These are phyloP conservation scores for Lanius ludovicianus DNA, from an alignment of 2,113 vertebrate genomes.

Conservation along the genomic window DNA sequence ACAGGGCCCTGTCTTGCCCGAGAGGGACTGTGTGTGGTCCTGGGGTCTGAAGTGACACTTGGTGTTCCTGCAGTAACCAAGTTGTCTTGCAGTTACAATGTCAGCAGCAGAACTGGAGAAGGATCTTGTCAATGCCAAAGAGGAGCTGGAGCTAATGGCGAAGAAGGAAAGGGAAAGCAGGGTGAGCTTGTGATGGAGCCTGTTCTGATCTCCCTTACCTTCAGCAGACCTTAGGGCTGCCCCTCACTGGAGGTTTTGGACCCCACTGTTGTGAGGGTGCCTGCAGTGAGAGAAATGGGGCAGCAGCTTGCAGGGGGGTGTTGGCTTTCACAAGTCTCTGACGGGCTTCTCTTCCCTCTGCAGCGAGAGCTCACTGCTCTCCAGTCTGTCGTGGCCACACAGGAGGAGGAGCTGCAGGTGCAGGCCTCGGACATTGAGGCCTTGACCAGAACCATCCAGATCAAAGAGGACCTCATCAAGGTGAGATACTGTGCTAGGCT, in stretches of 20 bases:
- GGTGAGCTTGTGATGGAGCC: slow-evolving; percentile 61
- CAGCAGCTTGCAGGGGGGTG: background rate
- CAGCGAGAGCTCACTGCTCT: slow-evolving; percentile 85
- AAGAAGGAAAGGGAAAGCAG: slow-evolving; percentile 84
- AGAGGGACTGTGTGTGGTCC: background rate
- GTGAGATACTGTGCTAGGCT: slow-evolving; percentile 32
- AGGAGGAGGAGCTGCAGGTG: slow-evolving; percentile 77
- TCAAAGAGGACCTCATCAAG: slow-evolving; percentile 89
- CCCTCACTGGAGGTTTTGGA: background rate
- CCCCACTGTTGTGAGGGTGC: background rate
- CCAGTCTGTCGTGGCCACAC: slow-evolving; percentile 73
- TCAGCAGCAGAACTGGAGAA: slow-evolving; percentile 70
- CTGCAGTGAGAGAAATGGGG: background rate
- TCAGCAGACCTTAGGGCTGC: background rate
- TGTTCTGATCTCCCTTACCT: background rate
- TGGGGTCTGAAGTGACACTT: background rate
- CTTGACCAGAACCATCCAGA: slow-evolving; percentile 77
- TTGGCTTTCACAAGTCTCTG: background rate
- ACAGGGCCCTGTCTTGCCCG: background rate
- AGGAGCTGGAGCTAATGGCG: slow-evolving; percentile 82
- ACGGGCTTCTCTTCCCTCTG: background rate
- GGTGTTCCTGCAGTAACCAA: background rate
- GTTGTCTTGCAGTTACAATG: slow-evolving; percentile 31
- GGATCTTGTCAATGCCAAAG: slow-evolving; percentile 77
- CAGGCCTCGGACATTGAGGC: slow-evolving; percentile 80